Base-by-base conservation (phyloP, 2,113 vertebrate genomes). In the Phylloscopus whistleri region DNA sequence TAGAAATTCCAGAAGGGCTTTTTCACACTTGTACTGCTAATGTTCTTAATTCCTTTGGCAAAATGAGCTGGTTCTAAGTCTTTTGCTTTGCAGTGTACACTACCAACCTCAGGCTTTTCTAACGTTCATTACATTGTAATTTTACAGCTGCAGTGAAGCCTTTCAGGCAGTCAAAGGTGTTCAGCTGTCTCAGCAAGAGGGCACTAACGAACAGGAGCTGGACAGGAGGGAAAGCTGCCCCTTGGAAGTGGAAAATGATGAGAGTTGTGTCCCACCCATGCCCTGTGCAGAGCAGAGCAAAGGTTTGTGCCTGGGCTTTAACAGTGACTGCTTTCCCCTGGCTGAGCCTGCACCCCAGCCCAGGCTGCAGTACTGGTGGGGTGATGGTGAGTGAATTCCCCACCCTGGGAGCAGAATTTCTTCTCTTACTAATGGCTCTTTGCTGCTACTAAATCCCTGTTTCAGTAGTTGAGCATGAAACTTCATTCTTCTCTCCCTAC, bases 1-100 rank as follows among this genome's bases (percentile, higher is more conserved):
- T 95, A 92, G 90, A 63, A 93, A 87, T 51, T 95, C 85, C 80
- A 95, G 78, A 92, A 94, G 82, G 72, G 55, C 68, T 74, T 97
- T 90, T 94, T 95, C 84, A 94, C 84, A 81, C 84, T 95, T 95
- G 66, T 89, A 88, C 64, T 66, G 75, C 58, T 94, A 96, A 90
- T 89, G 79, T 75, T 92, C 75, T 86, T 94, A 93, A 87, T 92
- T 94, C 78, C 64, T 93, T 84, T 87, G 79, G 93, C 90, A 91
- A 96, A 80, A 91, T 41, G 72, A 85, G 60, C 53, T 64, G 84
- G 69, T 92, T 82, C 62, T 79, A 52, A 87, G 74, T 87, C 86
- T 93, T 95, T 85, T 89, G 91, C 81, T 82, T 78, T 90, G 56
- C 66, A 5, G 15, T 77, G 49, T 51, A 86, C 53, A n/a, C 39